phyloP scores from a whole-genome alignment of 2,888 invertebrate species.

The Ichneumoninae sp. region DNA sequence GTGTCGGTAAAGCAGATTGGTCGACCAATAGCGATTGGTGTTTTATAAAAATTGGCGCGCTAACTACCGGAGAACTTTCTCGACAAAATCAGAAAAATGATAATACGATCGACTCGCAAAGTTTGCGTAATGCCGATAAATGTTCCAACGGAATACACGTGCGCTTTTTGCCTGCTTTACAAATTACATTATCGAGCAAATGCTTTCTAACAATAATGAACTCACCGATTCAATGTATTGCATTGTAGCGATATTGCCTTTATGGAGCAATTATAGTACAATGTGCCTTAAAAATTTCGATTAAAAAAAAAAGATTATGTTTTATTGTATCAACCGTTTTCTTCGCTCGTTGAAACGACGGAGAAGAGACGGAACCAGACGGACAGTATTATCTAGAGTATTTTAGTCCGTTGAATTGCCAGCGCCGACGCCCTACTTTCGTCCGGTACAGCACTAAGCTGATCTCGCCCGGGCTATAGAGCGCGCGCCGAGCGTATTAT shows the following conservation, averaged over 20 bases:
- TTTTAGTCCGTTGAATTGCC: background rate
- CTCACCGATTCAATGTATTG: background rate
- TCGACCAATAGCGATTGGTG: background rate
- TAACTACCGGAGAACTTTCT: background rate
- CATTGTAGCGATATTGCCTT: background rate
- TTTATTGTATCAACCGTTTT: background rate
- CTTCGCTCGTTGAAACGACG: background rate
- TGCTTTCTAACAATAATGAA: background rate
- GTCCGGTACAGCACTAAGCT: background rate
- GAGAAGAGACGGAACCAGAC: background rate
- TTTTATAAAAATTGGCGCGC: background rate
- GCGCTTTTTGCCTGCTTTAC: background rate
- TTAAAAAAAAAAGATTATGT: background rate
- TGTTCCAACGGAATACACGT: background rate
- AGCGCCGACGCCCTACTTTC: conserved; percentile 16
- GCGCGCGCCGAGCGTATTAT: conserved; percentile 11
- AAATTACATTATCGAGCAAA: background rate
- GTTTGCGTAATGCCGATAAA: background rate
- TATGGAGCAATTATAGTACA: background rate
- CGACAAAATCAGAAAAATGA: background rate
- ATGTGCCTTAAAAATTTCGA: background rate
- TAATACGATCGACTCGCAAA: background rate
- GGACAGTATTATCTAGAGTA: background rate
- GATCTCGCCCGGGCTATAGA: conserved; percentile 8
- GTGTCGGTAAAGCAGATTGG: background rate